Conservation (phyloP, 2,888 invertebrate species). For the Apamea sordens region DNA sequence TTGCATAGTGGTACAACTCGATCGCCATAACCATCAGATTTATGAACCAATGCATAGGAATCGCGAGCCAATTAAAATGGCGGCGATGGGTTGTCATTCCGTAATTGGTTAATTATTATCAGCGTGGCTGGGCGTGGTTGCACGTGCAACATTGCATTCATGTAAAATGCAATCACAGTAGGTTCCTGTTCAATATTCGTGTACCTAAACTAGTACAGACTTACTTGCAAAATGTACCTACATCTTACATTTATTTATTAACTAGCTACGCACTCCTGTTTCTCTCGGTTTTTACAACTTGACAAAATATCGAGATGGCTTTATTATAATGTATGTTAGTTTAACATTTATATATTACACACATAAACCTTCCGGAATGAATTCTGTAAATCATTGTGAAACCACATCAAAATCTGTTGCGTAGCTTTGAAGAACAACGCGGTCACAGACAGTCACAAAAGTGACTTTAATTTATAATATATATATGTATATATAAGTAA, state of each 20-base stretch:
- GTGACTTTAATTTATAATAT: neutral
- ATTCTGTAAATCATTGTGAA: neutral
- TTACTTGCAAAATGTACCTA: constrained; percentile 1
- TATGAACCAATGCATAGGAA: constrained; percentile 80
- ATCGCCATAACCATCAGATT: constrained; percentile 71
- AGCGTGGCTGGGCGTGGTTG: constrained; percentile 82
- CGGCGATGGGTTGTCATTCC: constrained; percentile 86
- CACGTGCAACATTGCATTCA: constrained; percentile 71
- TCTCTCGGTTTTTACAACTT: neutral
- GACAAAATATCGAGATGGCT: neutral
- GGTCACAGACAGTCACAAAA: neutral
- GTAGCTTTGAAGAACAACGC: neutral
- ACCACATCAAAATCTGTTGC: neutral
- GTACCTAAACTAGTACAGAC: constrained; percentile 5
- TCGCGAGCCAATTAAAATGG: constrained; percentile 88
- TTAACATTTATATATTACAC: neutral
- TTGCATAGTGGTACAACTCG: constrained; percentile 61
- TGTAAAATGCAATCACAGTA: constrained; percentile 57
- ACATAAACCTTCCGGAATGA: neutral
- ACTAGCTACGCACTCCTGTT: neutral
- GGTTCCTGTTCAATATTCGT: constrained; percentile 18
- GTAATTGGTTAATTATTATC: constrained; percentile 90
- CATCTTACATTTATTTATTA: neutral
- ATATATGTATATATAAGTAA: no score
- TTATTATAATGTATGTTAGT: neutral